Evolutionary conservation across 2,797 vertebrate species (phyloP), one percentile per base, ranked within the genome.

Genomic region (Peromyscus melanophrys): DNA sequence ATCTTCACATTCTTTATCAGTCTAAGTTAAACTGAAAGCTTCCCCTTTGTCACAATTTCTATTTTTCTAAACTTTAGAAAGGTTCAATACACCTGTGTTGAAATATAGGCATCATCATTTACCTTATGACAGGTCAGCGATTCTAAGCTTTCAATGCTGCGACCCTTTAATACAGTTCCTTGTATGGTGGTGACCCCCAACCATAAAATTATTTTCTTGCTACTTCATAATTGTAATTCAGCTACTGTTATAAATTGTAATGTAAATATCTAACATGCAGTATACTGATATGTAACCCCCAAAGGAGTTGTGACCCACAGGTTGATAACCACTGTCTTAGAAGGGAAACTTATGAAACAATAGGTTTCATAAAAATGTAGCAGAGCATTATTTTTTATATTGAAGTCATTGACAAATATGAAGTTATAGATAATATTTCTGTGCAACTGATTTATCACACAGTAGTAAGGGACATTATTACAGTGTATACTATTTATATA

Each of bases 21-120:
- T 86, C 57, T 95, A 19, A 75, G n/a, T 55, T 89, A 87, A 82
- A 85, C 6, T 95, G 29, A 80, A n/a, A 49, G 9, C 34, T 78
- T 96, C 2, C 37, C 23, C 61, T 92, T 55, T 86, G 0, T 78
- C 40, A 75, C 82, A 57, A 88, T 81, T 84, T 81, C 12, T 92
- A 61, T 27, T 46, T 94, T n/a, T 85, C 46, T 52, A 3, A 13
- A 83, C 13, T 67, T 95, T 80, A 63, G 71, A 91, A 94, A 82
- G 67, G 4, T 49, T 71, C 13, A 90, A 57, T 63, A 59, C 52
- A 14, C 3, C 73, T 3, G 46, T 90, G 59, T 85, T 77, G 76
- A 90, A 73, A 37, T 78, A 31, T 40, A 90, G 77, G 49, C 37
- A 11, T 7, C 0, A 43, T 85, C 77, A 82, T 57, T 92, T 91